These are phyloP conservation scores for Hymenopus coronatus DNA, from an alignment of 2,888 invertebrate genomes.

Conservation along the genomic window DNA sequence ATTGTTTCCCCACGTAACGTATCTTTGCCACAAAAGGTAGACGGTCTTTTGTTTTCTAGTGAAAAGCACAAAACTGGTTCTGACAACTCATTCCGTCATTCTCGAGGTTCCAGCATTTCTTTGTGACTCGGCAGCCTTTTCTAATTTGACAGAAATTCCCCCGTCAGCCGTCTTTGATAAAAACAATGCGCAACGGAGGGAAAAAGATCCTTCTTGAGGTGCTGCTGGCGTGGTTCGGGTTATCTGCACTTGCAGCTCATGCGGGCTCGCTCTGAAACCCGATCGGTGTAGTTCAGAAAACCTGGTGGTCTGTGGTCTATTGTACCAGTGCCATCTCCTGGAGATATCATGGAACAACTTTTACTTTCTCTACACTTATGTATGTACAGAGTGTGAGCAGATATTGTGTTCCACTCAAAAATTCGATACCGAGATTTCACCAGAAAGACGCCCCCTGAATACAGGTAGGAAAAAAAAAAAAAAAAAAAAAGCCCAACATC, in stretches of 20 bases:
- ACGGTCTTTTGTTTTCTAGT: not conserved
- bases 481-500: too few species aligned
- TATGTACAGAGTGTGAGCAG: too few species aligned
- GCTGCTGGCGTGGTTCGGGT: not conserved
- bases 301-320: too few species aligned
- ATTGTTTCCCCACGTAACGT: not conserved
- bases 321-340: too few species aligned
- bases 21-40: not conserved
- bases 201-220: not conserved
- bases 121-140: not conserved
- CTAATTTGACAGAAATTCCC: not conserved
- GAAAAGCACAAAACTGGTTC: not conserved
- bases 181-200: not conserved
- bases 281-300: not conserved
- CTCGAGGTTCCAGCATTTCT: not conserved
- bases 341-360: too few species aligned
- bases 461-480: too few species aligned
- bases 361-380: too few species aligned
- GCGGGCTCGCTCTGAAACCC: not conserved
- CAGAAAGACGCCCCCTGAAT: too few species aligned
- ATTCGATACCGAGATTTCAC: too few species aligned
- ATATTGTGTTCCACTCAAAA: too few species aligned
- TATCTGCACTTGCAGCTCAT: not conserved
- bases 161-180: not conserved
- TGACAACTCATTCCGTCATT: not conserved